A percentile compares a stretch with the other conserved stretches of the same genome.
Evolutionary conservation across 2,888 invertebrate genomes (phyloP).

Genomic region (Itoplectis maculator): DNA sequence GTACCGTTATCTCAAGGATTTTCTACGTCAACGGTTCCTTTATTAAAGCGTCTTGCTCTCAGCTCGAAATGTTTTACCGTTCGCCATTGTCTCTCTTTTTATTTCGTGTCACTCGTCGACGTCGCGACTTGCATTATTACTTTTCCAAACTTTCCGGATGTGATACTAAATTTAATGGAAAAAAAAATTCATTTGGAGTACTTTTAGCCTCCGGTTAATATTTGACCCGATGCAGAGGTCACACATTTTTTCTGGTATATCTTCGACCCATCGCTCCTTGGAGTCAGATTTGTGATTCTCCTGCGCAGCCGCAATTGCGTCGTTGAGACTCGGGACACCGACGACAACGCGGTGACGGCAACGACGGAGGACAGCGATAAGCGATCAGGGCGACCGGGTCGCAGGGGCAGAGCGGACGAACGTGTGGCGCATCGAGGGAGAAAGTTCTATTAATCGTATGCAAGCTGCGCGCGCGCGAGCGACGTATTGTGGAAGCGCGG

Average conservation of each 20-base stretch:
- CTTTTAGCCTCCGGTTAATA: constrained; percentile 53
- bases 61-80: constrained; percentile 1
- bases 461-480: constrained; percentile 62
- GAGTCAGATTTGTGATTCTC: constrained; percentile 6
- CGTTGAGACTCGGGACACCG: constrained; percentile 48
- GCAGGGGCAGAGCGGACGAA: constrained; percentile 63
- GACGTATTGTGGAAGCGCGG: constrained; percentile 68
- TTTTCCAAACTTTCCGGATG: no score
- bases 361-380: constrained; percentile 67
- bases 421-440: constrained; percentile 69
- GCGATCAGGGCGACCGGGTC: constrained; percentile 60
- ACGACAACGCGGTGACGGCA: constrained; percentile 51
- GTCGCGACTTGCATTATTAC: neutral
- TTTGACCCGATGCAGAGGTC: constrained; percentile 54
- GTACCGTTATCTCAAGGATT: constrained; percentile 51
- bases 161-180: no score
- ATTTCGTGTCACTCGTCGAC: no score
- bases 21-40: neutral
- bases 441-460: constrained; percentile 74
- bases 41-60: neutral
- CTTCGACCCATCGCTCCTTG: constrained; percentile 46
- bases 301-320: constrained; percentile 42
- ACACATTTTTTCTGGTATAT: constrained; percentile 48
- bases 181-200: no score
- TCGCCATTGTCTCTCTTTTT: constrained; percentile 22